Evolutionary conservation across 2,888 invertebrate species (phyloP), one percentile per base, ranked within the genome.

Genomic region (Latrodectus elegans): DNA sequence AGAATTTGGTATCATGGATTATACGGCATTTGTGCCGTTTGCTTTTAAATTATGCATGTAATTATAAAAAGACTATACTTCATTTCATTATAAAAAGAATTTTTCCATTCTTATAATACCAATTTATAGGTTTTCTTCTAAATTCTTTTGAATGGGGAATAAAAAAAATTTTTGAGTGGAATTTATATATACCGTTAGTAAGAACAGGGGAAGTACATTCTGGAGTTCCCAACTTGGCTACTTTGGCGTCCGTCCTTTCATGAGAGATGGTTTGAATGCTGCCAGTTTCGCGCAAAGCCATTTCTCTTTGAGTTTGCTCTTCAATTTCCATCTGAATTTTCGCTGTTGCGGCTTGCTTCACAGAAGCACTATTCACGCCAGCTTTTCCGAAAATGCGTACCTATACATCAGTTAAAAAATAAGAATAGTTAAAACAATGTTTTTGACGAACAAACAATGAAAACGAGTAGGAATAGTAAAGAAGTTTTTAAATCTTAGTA

Each of bases 271-370:
- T 94, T 90, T 92, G 92, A 88, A 94, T 94, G 90, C 92, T 93
- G 14, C 94, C 94, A 89, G 94, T 94, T 91, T 94, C 95, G 90
- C 95, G 94, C 90, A 97, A 94, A 91, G 96, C 96, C 91, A 95
- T 94, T 92, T 97, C 97, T 90, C 97, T 94, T 91, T 96, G 95
- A 80, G 95, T 95, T 88, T 96, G 96, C 93, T 96, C 96, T 91
- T 95, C 95, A 91, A 97, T 97, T 94, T 97, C 97, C 91, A 95
- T 94, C 93, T 97, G 97, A 92, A 97, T 96, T 92, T 96, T 94
- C 90, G 92, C 93, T 38, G 94, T 93, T 11, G 90, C 90, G 12
- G 88, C 81, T 26, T 89, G 82, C 72, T 87, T 88, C 53, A 82
- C 65, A 17, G 67, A 55, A 26, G 53, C 60, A 11, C 49, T 81